Conservation (phyloP, 2,113 vertebrate genomes). For the Chaenogobius annularis region DNA sequence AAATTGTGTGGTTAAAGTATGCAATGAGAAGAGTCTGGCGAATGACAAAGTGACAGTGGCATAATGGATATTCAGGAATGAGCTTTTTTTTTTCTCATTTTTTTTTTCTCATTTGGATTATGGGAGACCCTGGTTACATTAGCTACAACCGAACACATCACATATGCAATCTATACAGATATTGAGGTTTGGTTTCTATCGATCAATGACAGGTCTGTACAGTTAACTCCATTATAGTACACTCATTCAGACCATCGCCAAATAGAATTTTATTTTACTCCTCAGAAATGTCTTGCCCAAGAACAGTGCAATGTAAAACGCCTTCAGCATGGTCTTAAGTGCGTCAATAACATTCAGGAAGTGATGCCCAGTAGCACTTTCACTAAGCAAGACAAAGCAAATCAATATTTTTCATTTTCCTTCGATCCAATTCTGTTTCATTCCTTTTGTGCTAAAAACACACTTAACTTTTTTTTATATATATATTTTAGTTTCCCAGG, state of each 20-base stretch:
- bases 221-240: background rate
- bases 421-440: background rate
- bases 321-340: background rate
- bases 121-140: background rate
- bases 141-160: too few relatives aligned
- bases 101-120: too few relatives aligned
- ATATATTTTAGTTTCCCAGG: constrained; percentile 16
- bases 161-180: background rate
- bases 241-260: background rate
- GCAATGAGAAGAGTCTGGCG: background rate
- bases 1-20: background rate
- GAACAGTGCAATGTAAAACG: background rate
- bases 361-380: background rate
- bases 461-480: background rate
- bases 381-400: background rate
- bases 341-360: background rate
- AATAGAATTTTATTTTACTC: background rate
- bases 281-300: background rate
- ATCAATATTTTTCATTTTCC: constrained; percentile 1
- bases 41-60: background rate
- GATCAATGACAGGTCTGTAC: background rate
- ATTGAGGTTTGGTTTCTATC: background rate
- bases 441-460: background rate
- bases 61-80: too few relatives aligned
- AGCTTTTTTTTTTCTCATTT: too few relatives aligned